These are phyloP conservation scores for Nyctalus aviator DNA, from an alignment of 2,797 vertebrate genomes.

Conservation along the genomic window DNA sequence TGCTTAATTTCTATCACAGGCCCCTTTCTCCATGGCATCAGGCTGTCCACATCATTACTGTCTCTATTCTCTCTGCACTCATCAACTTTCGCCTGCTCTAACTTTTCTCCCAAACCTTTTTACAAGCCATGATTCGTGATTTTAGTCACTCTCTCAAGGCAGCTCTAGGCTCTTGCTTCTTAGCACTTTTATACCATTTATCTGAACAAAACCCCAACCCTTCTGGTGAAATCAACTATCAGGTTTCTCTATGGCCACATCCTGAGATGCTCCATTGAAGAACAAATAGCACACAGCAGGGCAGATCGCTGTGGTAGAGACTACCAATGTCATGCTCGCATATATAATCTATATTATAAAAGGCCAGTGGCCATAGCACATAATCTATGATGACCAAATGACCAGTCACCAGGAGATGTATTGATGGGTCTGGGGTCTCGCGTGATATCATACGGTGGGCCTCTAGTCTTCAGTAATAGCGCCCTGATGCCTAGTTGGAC, in stretches of 20 bases:
- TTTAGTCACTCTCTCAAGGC: slow-evolving; percentile 18
- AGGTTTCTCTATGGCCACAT: background rate
- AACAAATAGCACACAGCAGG: background rate
- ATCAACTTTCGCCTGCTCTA: background rate
- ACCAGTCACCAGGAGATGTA: too few species aligned
- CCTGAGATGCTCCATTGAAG: background rate
- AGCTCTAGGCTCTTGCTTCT: slow-evolving; percentile 27
- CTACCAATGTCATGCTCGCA: background rate
- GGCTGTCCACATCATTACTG: background rate
- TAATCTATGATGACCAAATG: too few species aligned
- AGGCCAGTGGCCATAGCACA: too few species aligned
- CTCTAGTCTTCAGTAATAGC: background rate
- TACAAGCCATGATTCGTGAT: background rate
- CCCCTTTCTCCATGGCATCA: background rate
- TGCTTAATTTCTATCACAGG: background rate
- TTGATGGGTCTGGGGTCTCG: too few species aligned
- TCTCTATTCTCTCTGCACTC: background rate
- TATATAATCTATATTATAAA: background rate
- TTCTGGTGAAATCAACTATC: background rate
- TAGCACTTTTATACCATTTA: background rate
- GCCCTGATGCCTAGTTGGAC: background rate
- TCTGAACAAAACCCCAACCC: background rate
- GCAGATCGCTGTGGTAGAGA: background rate
- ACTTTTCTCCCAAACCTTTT: background rate
- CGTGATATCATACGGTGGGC: too few species aligned